These are phyloP conservation scores for Clarias macrocephalus DNA, from an alignment of 2,113 vertebrate genomes.

Conservation along the genomic window DNA sequence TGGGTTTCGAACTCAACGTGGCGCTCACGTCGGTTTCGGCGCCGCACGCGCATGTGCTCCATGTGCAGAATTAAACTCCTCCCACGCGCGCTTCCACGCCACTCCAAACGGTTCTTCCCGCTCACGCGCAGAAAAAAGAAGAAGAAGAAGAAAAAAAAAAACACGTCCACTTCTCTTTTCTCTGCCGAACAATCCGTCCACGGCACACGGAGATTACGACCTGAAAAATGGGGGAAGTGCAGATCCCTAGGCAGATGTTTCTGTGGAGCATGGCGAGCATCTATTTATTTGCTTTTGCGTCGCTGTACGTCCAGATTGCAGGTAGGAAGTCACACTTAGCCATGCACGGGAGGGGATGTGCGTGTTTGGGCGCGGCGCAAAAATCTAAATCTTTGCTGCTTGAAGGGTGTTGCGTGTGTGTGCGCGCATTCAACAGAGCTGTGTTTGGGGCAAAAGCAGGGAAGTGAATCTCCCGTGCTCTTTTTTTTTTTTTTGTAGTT, in stretches of 20 bases:
- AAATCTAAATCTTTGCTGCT: neutral
- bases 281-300: conserved; percentile 77
- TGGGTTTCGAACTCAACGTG: neutral
- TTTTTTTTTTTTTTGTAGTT: too few species aligned
- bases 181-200: neutral
- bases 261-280: conserved; percentile 73
- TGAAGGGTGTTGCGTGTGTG: neutral
- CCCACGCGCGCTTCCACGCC: conserved; percentile 35
- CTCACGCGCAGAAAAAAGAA: neutral
- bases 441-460: too few species aligned
- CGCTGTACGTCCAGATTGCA: conserved; percentile 79
- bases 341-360: neutral
- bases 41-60: conserved; percentile 29
- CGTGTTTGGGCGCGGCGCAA: conserved; percentile 43
- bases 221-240: conserved; percentile 54
- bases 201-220: neutral
- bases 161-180: neutral
- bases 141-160: neutral
- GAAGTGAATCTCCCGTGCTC: too few species aligned
- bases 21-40: neutral
- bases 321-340: conserved; percentile 63
- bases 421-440: neutral
- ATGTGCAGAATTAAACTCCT: conserved; percentile 32
- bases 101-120: conserved; percentile 15
- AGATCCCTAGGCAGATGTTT: conserved; percentile 62